Evolutionary conservation across 2,113 vertebrate genomes (phyloP).

Genomic region (Bufo bufo): DNA sequence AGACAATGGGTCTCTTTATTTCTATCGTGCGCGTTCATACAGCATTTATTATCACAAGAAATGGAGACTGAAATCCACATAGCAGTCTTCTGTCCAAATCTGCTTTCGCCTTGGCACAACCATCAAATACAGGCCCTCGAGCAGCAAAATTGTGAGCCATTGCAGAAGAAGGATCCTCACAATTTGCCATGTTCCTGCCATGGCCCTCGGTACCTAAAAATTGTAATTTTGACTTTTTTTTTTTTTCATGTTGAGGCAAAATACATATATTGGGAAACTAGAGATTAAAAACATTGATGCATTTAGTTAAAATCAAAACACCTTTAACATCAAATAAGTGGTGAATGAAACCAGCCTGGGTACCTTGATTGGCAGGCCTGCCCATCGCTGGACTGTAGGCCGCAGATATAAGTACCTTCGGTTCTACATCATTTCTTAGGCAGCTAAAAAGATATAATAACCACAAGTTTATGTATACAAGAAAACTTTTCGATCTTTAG

Average conservation of each 20-base stretch:
- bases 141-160: background rate
- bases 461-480: background rate
- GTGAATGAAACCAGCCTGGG: background rate
- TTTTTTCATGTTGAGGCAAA: no score
- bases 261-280: background rate
- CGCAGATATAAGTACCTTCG: no score
- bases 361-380: no score
- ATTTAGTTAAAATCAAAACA: background rate
- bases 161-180: background rate
- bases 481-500: background rate
- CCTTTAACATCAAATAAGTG: background rate
- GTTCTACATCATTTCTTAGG: background rate
- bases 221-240: no score
- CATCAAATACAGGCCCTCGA: background rate
- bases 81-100: background rate
- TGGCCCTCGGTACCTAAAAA: background rate
- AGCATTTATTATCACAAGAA: background rate
- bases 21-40: background rate
- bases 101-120: conserved; percentile 17
- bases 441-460: background rate
- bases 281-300: background rate
- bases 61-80: background rate
- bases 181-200: background rate
- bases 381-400: no score
- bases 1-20: background rate